A percentile compares a stretch with the other conserved stretches of the same genome.
Conservation (phyloP, 2,888 invertebrate genomes). For the Agonopterix subpropinquella region DNA sequence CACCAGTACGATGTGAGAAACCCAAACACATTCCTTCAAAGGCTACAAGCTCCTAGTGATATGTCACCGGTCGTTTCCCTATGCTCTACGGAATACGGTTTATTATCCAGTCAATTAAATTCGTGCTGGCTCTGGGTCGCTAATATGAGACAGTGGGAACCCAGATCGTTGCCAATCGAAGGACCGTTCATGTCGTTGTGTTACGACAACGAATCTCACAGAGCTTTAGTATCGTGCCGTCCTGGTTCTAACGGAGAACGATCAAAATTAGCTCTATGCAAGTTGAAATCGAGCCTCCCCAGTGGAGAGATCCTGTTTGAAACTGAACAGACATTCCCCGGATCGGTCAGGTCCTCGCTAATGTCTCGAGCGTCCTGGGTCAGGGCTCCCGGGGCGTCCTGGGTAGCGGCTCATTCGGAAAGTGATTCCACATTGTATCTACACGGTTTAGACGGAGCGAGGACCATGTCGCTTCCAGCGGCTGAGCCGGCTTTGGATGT, state of each 20-base stretch:
- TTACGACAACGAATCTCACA: slow-evolving; percentile 78
- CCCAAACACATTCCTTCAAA: slow-evolving; percentile 54
- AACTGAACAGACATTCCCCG: slow-evolving; percentile 77
- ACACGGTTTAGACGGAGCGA: slow-evolving; percentile 76
- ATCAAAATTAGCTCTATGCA: slow-evolving; percentile 56
- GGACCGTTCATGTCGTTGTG: slow-evolving; percentile 86
- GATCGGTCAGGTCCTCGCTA: slow-evolving; percentile 79
- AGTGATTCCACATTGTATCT: slow-evolving; percentile 78
- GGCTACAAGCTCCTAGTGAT: slow-evolving; percentile 70
- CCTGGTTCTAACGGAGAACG: slow-evolving; percentile 65
- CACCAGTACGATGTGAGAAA: slow-evolving; percentile 85
- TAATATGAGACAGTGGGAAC: slow-evolving; percentile 51
- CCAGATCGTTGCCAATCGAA: slow-evolving; percentile 76
- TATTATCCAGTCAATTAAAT: slow-evolving; percentile 84
- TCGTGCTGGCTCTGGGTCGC: slow-evolving; percentile 81
- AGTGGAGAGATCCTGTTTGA: slow-evolving; percentile 70
- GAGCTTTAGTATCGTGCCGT: slow-evolving; percentile 82
- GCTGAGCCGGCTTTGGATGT: slow-evolving; percentile 81
- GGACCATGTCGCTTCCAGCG: slow-evolving; percentile 72
- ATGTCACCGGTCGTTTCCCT: slow-evolving; percentile 82
- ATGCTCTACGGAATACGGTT: slow-evolving; percentile 76
- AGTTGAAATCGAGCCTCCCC: slow-evolving; percentile 42
- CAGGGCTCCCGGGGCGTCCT: slow-evolving; percentile 70
- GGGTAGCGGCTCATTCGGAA: slow-evolving; percentile 86
- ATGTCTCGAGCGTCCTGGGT: slow-evolving; percentile 81